Evolutionary conservation across 2,888 invertebrate genomes (phyloP), one percentile per base, ranked within the genome.

Genomic region (Ectobius pallidus): DNA sequence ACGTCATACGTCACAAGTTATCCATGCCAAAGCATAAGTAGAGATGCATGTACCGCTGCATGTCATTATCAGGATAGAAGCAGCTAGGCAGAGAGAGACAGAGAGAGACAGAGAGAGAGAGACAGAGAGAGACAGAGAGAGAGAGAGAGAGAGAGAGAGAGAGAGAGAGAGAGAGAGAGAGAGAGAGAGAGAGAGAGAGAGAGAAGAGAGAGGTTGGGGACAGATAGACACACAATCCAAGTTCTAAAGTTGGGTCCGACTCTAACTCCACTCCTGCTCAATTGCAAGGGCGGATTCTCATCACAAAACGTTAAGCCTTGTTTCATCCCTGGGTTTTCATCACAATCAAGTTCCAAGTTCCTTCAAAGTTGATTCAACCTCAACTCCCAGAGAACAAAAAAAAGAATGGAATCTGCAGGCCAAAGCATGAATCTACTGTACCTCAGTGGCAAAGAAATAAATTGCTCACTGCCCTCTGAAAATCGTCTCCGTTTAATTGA

Each of bases 401-500:
- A 58, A 30, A 58, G 4, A 58, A n/a, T 6, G n/a, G 22, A 58
- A 58, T 30, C 58, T 58, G 32, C 30, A 30, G 30, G 30, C 30
- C 58, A 30, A 30, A 32, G 58, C 46, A n/a, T 46, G 46, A 46
- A 11, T 14, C 46, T 46, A 46, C 58, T 30, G 16, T n/a, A 4
- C 3, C 14, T 25, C 58, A 30, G 58, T 2, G 7, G 11, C 52
- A 25, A 65, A 46, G 18, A 65, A 44, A 44, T 42, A 46, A 44
- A 65, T 46, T 65, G 65, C 39, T 32, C 27, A 46, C 20, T 65
- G 46, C 46, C n/a, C n/a, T 46, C 18, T 18, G 46, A 44, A 65
- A 44, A 46, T n/a, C n/a, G n/a, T n/a, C n/a, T 20, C 25, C 39
- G 44, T 16, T 65, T 65, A 61, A 61, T 61, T 61, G 61, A 61